Evolutionary conservation across 2,888 invertebrate genomes (phyloP).

Genomic region (Herminia tarsipennalis): DNA sequence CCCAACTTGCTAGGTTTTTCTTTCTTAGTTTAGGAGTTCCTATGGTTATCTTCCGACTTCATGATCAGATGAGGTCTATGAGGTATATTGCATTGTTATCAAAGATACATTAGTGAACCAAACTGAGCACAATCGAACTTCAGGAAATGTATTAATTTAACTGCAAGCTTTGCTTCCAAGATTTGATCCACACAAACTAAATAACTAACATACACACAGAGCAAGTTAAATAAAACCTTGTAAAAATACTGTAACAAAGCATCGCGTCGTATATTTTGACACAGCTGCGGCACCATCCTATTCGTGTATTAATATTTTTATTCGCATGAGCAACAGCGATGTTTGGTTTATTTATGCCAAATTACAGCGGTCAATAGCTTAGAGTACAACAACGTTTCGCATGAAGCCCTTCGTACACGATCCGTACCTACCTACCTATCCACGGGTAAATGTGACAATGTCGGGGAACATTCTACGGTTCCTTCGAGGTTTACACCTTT

Average conservation of each 20-base stretch:
- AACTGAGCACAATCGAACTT: too few species aligned
- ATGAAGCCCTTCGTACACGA: slow-evolving; percentile 11
- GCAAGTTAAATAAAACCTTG: too few species aligned
- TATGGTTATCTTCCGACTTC: too few species aligned
- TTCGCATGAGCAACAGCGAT: slow-evolving; percentile 32
- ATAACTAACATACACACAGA: too few species aligned
- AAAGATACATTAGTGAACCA: too few species aligned
- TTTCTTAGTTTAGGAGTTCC: too few species aligned
- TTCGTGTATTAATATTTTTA: slow-evolving; percentile 37
- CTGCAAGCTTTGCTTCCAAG: too few species aligned
- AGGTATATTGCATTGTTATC: too few species aligned
- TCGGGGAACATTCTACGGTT: neutral
- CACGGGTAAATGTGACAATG: slow-evolving; percentile 6
- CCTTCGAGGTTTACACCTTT: slow-evolving; percentile 16
- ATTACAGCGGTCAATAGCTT: slow-evolving; percentile 35
- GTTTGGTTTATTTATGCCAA: slow-evolving; percentile 38
- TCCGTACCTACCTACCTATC: slow-evolving; percentile 6
- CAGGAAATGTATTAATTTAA: too few species aligned
- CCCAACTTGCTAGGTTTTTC: too few species aligned
- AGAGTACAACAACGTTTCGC: slow-evolving; percentile 21
- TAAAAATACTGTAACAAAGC: neutral
- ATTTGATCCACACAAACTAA: too few species aligned
- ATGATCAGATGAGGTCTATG: too few species aligned
- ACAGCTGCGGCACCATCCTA: slow-evolving; percentile 5
- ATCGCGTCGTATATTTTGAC: neutral